A percentile compares a stretch with the other conserved stretches of the same genome.
These are phyloP conservation scores for Eidolon dupreanum DNA, from an alignment of 2,797 vertebrate genomes.

Conservation along the genomic window DNA sequence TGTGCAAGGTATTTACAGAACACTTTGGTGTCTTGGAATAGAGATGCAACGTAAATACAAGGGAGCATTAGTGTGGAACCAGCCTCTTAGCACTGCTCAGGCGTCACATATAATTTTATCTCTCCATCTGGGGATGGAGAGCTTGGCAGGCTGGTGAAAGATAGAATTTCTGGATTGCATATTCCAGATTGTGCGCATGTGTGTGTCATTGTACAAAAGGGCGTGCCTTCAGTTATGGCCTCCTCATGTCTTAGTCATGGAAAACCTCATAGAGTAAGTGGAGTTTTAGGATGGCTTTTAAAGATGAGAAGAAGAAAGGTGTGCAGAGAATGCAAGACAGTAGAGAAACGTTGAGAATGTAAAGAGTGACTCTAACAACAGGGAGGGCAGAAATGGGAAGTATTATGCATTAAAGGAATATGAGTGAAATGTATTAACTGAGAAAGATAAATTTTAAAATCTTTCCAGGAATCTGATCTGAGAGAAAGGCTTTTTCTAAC, in stretches of 20 bases:
- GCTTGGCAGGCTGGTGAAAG: background rate
- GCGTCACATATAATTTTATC: background rate
- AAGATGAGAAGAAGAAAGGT: background rate
- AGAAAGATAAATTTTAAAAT: background rate
- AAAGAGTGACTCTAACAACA: background rate
- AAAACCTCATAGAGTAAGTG: background rate
- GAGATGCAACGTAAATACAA: background rate
- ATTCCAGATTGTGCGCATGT: background rate
- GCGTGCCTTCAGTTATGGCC: background rate
- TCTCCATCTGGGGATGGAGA: background rate
- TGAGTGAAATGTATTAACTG: background rate
- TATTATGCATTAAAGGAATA: background rate
- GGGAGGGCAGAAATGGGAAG: background rate
- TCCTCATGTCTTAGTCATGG: background rate
- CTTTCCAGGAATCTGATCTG: background rate
- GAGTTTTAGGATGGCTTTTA: background rate
- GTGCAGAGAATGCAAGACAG: fast-evolving
- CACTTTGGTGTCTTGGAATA: background rate
- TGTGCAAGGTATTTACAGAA: background rate
- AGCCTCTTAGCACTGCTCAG: background rate
- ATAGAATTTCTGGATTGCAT: background rate
- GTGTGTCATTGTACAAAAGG: background rate
- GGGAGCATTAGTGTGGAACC: background rate
- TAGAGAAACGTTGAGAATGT: background rate
- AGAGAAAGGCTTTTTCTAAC: background rate